A percentile compares a stretch with the other conserved stretches of the same genome.
These are phyloP conservation scores for Alca torda DNA, from an alignment of 2,797 vertebrate genomes.

Conservation along the genomic window DNA sequence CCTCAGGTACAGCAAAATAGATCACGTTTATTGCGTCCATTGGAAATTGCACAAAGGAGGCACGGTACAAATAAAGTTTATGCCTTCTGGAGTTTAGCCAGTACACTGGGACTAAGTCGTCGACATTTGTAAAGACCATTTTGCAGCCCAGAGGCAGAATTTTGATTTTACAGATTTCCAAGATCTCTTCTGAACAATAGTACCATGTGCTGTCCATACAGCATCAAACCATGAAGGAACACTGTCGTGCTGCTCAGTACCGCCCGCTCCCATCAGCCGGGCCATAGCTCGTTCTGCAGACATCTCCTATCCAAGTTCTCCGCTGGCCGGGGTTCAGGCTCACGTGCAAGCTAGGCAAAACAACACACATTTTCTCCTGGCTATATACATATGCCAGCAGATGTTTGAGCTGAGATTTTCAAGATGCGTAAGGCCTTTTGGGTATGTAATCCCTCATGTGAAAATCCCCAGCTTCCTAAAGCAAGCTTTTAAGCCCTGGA, in stretches of 20 bases:
- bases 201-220: not conserved
- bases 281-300: not conserved
- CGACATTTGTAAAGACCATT: not conserved
- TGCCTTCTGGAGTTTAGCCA: not conserved
- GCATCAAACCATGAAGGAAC: not conserved
- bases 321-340: not conserved
- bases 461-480: constrained; percentile 15
- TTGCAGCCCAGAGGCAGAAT: not conserved
- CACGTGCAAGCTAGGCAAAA: constrained; percentile 15
- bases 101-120: not conserved
- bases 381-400: not conserved
- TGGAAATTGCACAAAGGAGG: not conserved
- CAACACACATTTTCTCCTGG: constrained; percentile 12
- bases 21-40: not conserved
- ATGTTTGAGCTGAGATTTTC: constrained; percentile 44
- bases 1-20: not conserved
- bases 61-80: not conserved
- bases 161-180: not conserved
- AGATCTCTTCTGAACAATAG: not conserved
- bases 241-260: not conserved
- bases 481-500: not conserved
- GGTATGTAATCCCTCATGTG: not conserved
- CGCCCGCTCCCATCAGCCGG: not conserved
- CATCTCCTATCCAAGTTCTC: not conserved
- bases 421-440: not conserved